A percentile compares a stretch with the other conserved stretches of the same genome.
phyloP scores from a whole-genome alignment of 2,113 vertebrate genomes.

The Myotis lucifugus region DNA sequence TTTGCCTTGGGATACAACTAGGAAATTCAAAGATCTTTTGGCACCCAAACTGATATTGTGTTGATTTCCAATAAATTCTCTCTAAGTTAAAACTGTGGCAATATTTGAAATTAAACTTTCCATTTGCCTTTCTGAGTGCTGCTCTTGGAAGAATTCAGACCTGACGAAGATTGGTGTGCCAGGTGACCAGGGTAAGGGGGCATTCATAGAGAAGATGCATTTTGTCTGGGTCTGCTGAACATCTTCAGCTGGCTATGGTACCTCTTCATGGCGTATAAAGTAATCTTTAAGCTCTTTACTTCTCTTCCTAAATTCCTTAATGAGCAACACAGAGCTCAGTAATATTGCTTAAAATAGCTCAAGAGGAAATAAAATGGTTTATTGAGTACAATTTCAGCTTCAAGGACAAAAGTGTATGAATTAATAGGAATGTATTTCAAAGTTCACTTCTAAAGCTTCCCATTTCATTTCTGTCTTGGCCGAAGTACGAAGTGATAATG shows the following conservation, averaged over 20 bases:
- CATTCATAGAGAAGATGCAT: neutral
- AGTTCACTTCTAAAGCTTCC: constrained; percentile 54
- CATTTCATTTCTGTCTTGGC: constrained; percentile 71
- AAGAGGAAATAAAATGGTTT: constrained; percentile 58
- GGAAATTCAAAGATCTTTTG: neutral
- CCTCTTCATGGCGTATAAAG: neutral
- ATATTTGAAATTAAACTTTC: neutral
- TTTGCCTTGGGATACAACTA: neutral
- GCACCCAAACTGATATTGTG: neutral
- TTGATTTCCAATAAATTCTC: neutral
- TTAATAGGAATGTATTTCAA: constrained; percentile 68
- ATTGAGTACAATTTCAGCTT: constrained; percentile 40
- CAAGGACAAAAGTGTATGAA: constrained; percentile 73
- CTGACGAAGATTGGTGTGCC: neutral
- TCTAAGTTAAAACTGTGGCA: neutral
- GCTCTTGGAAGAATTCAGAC: neutral
- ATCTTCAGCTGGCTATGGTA: neutral
- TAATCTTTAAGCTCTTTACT: constrained; percentile 37
- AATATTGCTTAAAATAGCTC: constrained; percentile 56
- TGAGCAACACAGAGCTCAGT: neutral
- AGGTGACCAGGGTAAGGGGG: neutral
- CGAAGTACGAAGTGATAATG: constrained; percentile 65
- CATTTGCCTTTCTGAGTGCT: neutral
- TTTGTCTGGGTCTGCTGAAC: neutral
- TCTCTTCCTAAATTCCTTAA: constrained; percentile 37